A percentile compares a stretch with the other conserved stretches of the same genome.
These are phyloP conservation scores for Pogonomyrmex barbatus DNA, from an alignment of 1,140 invertebrate genomes.

Conservation along the genomic window DNA sequence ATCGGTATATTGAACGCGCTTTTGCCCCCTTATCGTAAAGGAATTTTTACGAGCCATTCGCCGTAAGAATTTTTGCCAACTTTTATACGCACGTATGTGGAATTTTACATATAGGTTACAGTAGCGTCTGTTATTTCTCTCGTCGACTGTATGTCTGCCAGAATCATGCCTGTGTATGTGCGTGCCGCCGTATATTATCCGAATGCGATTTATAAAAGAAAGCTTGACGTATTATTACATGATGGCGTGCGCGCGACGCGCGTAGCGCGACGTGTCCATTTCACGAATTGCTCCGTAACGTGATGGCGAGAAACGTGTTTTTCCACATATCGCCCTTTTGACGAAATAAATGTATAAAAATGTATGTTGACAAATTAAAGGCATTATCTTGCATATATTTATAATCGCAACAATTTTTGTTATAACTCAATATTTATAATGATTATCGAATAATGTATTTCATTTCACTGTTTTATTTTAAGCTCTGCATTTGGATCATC, in stretches of 20 bases:
- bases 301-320: not conserved
- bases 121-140: conserved; percentile 1
- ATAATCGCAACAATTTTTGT: not conserved
- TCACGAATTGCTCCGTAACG: conserved; percentile 26
- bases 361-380: conserved; percentile 3
- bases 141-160: not conserved
- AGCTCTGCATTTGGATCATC: not conserved
- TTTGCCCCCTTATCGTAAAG: conserved; percentile 68
- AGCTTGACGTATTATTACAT: conserved; percentile 45
- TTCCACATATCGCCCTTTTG: not conserved
- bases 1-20: conserved; percentile 57
- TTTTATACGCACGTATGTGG: conserved; percentile 61
- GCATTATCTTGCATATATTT: not conserved
- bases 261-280: not conserved
- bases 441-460: not conserved
- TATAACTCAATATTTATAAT: not conserved
- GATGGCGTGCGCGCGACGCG: not conserved
- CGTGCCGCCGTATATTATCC: conserved; percentile 22
- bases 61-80: conserved; percentile 70
- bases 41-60: conserved; percentile 71
- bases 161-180: conserved; percentile 17
- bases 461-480: not conserved
- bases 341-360: conserved; percentile 4
- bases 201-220: conserved; percentile 53
- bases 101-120: conserved; percentile 8